Evolutionary conservation across 2,113 vertebrate genomes (phyloP), one percentile per base, ranked within the genome.

Genomic region (Cisticola juncidis): DNA sequence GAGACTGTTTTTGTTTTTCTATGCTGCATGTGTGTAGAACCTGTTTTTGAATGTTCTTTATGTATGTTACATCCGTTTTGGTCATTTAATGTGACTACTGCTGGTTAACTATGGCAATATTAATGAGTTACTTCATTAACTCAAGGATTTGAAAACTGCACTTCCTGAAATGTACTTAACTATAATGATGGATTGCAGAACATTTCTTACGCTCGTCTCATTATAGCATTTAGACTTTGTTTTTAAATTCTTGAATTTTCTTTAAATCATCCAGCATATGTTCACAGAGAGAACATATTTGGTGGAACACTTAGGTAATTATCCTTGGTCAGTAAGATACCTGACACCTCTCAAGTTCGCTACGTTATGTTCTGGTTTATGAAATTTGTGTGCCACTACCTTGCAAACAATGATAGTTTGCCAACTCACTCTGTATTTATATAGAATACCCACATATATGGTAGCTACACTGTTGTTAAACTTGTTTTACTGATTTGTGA

Each of bases 381-480:
- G 81, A 26, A 56, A 45, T 29, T 18, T 48, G 44, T 81, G 76
- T 88, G 81, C 91, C 91, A 78, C 97, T 89, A 81, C 93, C 91
- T 87, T 81, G 65, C 95, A 71, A 96, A 81, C 93, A 38, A 13
- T 5, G 45, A 53, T 17, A 53, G 96, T 92, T 96, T 97, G 96
- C 93, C 51, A 42, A 72, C 69, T 87, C 86, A 64, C 85, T 96
- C 92, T 95, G 85, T 96, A 82, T 96, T 95, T 95, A 84, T 97
- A 87, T 53, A 81, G 51, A 78, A 92, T 57, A 77, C 91, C 86
- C 76, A 66, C 79, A 57, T 89, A 57, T 95, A 97, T 94, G 97
- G 97, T 97, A 97, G 97, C 87, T 95, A 96, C 96, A 97, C 97
- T 97, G 97, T 97, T 89, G 94, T 97, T 94, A 94, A 93, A 69